Evolutionary conservation across 2,888 invertebrate genomes (phyloP).

Genomic region (Idaea dimidiata): DNA sequence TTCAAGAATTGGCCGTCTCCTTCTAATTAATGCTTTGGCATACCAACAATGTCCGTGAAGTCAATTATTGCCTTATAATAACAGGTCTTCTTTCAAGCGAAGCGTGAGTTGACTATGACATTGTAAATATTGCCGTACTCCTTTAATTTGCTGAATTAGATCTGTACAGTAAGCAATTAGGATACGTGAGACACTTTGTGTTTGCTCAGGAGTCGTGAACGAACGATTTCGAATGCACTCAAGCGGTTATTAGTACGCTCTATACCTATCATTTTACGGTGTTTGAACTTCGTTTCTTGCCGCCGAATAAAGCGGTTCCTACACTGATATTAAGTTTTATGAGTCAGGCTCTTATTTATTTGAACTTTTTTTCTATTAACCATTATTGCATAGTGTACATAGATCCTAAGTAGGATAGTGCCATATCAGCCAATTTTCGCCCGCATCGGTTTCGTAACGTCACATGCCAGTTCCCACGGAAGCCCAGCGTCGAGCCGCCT

Average conservation of each 20-base stretch:
- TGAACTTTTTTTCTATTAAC: background rate
- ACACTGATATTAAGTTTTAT: background rate
- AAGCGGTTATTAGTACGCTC: constrained; percentile 48
- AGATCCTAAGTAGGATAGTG: constrained; percentile 4
- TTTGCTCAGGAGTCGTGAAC: constrained; percentile 72
- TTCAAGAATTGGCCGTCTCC: constrained; percentile 34
- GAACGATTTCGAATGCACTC: constrained; percentile 58
- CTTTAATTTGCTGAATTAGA: constrained; percentile 58
- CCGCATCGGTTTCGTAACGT: constrained; percentile 72
- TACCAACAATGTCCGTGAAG: constrained; percentile 42
- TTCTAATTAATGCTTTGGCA: constrained; percentile 50
- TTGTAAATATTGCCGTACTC: constrained; percentile 41
- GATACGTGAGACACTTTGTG: constrained; percentile 69
- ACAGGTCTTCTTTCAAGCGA: constrained; percentile 49
- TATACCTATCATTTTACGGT: constrained; percentile 53
- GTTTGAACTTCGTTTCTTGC: constrained; percentile 43
- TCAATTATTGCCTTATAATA: constrained; percentile 57
- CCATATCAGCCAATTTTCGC: constrained; percentile 75
- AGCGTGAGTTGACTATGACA: constrained; percentile 57
- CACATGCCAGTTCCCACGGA: constrained; percentile 79
- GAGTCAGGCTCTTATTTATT: background rate
- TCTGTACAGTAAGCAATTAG: constrained; percentile 56
- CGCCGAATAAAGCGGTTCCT: constrained; percentile 16
- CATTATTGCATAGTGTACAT: background rate
- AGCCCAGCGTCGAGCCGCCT: constrained; percentile 70